Base-by-base conservation (phyloP, 2,113 vertebrate genomes). In the Helogale parvula region DNA sequence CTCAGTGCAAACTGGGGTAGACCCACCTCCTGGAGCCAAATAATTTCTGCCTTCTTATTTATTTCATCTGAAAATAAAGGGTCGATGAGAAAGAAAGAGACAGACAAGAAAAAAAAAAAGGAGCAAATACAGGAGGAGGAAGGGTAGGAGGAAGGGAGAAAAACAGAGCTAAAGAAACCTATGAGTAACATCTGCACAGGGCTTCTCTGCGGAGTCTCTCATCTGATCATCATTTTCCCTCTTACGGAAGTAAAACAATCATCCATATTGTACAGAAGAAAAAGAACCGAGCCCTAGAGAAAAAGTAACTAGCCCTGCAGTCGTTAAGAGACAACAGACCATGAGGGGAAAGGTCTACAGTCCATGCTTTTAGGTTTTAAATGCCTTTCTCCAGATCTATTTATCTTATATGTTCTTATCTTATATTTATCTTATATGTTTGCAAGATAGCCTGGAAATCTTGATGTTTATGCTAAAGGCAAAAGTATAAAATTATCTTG, bases 141-240 rank as follows among this genome's bases (percentile, higher is more conserved):
- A 31, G 5, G 35, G 13, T 14, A 52, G 47, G 17, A 15, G 45
- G 27, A 3, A 52, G 35, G 17, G 10, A 50, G 31, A 12, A n/a
- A 87, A 66, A 15, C 15, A 45, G 38, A 76, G 60, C 10, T 60
- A 33, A 35, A 84, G 60, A 60, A 88, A 29, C 5, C 5, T 16
- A 0, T 7, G 31, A 31, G 68, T 47, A 7, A 29, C 31, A 15
- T 8, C 14, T 2, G 2, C 9, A 10, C 0, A 35, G 16, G n/a
- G 5, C n/a, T 65, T 86, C 72, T 21, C 6, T 0, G 2, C 27
- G 63, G 8, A n/a, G 7, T 21, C 0, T 35, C 35, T 77, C 41
- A 35, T 72, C 31, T 31, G 13, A 54, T 54, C n/a, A 33, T 19
- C 50, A 8, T 0, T 2, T 5, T 68, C 10, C 8, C 23, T 1